Base-by-base conservation (phyloP, 2,113 vertebrate genomes). In the Carollia perspicillata region DNA sequence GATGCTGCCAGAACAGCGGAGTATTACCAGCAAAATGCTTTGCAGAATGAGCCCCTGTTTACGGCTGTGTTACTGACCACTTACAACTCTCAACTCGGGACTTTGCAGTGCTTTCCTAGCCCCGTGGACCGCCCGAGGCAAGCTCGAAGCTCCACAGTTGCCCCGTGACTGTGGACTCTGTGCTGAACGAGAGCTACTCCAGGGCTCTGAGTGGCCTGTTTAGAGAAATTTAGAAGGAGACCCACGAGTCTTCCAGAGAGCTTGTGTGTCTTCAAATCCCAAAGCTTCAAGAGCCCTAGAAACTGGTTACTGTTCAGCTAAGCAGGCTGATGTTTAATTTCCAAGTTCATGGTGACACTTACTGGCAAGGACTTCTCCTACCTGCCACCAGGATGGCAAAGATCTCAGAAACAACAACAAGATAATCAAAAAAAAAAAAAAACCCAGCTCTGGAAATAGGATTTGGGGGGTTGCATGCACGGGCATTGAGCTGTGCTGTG, bases 401-500 rank as follows among this genome's bases (percentile, higher is more conserved):
- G 33, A 16, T 28, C 33, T 23, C 58, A 58, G 49, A 23, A 28
- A 16, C 6, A 60, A 55, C 53, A 55, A 17, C 23, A 60, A 60
- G 23, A n/a, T n/a, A n/a, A n/a, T n/a, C n/a, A 28, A 60, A 28
- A 26, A 58, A 26, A 23, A 26, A 26, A 23, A 58, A 20, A 14
- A n/a, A 18, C 12, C n/a, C 16, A 5, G 6, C 35, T 23, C 22
- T 17, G 68, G 42, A 78, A 47, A 13, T 10, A 20, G 4, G 42
- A 14, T 1, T 18, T 3, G 60, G n/a, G 16, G 13, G 28, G 35
- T 30, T 13, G 2, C 3, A 2, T 2, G 60, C 37, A 20, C 30
- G 18, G 11, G 35, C 11, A 10, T 8, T 3, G 44, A 22, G 20
- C 23, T 42, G 20, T 2, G 0, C 0, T 11, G 5, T 10, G 47